phyloP scores from a whole-genome alignment of 2,888 invertebrate species.

The Orgyia antiqua region DNA sequence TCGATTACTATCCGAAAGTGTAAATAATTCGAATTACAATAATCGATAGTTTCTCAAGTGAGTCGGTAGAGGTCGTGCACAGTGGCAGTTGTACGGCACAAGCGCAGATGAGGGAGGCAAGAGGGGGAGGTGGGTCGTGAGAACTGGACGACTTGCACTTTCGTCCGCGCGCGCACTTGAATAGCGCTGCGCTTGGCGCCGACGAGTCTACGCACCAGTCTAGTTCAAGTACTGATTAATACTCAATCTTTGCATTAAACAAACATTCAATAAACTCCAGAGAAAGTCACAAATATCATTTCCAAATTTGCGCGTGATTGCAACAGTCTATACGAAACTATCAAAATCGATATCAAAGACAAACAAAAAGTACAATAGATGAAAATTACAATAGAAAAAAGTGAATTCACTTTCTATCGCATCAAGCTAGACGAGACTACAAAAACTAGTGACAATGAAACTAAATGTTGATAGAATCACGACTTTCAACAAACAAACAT shows the following conservation, averaged over 20 bases:
- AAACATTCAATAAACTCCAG: slow-evolving; percentile 22
- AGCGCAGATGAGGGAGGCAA: slow-evolving; percentile 8
- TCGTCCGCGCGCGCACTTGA: slow-evolving; percentile 57
- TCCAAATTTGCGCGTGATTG: slow-evolving; percentile 9
- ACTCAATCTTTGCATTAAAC: slow-evolving; percentile 34
- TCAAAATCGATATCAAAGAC: slow-evolving; percentile 21
- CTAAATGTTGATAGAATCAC: slow-evolving; percentile 50
- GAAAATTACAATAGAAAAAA: slow-evolving; percentile 48
- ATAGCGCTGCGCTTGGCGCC: slow-evolving; percentile 46
- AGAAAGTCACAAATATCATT: slow-evolving; percentile 31
- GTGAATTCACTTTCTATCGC: slow-evolving; percentile 52
- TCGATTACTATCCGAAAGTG: slow-evolving; percentile 55
- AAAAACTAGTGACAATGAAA: slow-evolving; percentile 50
- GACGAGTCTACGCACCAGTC: slow-evolving; percentile 58
- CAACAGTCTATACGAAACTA: slow-evolving; percentile 14
- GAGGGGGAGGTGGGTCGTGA: slow-evolving; percentile 51
- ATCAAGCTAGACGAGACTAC: slow-evolving; percentile 36
- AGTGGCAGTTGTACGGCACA: slow-evolving; percentile 20
- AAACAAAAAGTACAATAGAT: slow-evolving; percentile 29
- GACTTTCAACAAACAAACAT: slow-evolving; percentile 46
- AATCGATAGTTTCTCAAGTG: slow-evolving; percentile 50
- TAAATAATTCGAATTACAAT: slow-evolving; percentile 58
- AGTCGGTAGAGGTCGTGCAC: slow-evolving; percentile 31
- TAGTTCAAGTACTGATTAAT: slow-evolving; percentile 48
- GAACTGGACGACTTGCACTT: slow-evolving; percentile 74